Evolutionary conservation across 2,888 invertebrate genomes (phyloP), one percentile per base, ranked within the genome.

Genomic region (Ommatoiulus sabulosus): DNA sequence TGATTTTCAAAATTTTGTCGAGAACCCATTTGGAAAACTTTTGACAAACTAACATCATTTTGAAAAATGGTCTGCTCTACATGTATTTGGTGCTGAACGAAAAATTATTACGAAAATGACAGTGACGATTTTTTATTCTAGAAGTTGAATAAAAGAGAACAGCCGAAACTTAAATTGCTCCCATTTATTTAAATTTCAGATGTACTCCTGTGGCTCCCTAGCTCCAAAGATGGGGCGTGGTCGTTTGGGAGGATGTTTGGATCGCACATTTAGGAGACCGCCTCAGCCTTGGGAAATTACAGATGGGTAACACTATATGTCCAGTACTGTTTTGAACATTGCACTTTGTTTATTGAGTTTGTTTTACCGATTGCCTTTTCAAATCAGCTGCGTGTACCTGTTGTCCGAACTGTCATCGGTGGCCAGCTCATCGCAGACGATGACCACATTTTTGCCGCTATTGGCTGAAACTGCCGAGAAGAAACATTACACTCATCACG

Each of bases 261-360:
- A 93, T 90, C 92, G 93, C 90, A 92, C 92, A 89, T 93, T 93
- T 90, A 91, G 92, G 43, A 92, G 93, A 89, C 92, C 93, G 1
- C 91, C 94, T 44, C 93, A 94, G 90, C 94, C 94, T 0, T 94
- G 94, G 94, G 94, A 94, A 90, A 90, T 93, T 72, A 93, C 93
- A 63, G 94, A 94, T 91, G 94, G 94, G 93, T 94, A 86, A 84
- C 43, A 15, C 12, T 57, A 57, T 15, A 10, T 57, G 57, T 15
- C 57, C 57, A 10, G 12, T 57, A 15, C 15, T 57, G 10, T 57
- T 57, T n/a, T n/a, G n/a, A n/a, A n/a, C n/a, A n/a, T n/a, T n/a
- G n/a, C n/a, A 57, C 57, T 15, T 57, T 84, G 12, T 15, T 17
- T 17, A 84, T 84, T 12, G 20, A 84, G 20, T 88, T 5, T 88